Evolutionary conservation across 2,797 vertebrate species (phyloP), one percentile per base, ranked within the genome.

Genomic region (Astyanax mexicanus): DNA sequence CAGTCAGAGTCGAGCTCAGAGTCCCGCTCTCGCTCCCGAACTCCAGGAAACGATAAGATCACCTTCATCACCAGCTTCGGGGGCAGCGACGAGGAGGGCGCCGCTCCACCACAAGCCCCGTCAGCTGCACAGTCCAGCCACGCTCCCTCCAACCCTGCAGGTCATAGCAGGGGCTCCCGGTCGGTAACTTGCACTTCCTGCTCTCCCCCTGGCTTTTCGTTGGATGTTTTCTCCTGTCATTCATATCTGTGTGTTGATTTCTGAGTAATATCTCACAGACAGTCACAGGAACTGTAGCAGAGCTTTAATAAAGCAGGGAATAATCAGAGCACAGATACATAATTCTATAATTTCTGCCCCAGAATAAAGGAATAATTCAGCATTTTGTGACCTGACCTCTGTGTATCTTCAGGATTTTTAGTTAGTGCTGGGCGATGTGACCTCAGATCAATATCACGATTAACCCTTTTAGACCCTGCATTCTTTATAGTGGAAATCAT

Each of bases 21-120:
- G 29, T 98, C 97, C 0, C 92, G 93, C 0, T 98, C 97, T 0
- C 95, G 92, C 6, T 95, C 96, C 0, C 94, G 95, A 0, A 92
- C 94, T 4, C 95, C 93, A 0, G 95, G 95, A 35, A 94, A 93
- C 0, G 96, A 98, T 86, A 97, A 97, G 88, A 98, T 98, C 90
- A 98, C 96, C 2, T 98, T 98, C 90, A 98, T 98, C 90, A 98
- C 97, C 80, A 98, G 97, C 81, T 98, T 96, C 0, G 97, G 97
- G 8, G 97, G 97, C 89, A 98, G 97, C 4, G 97, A 98, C 0
- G 97, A 98, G 0, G 97, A 98, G 85, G 93, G 93, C 0, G 89
- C 92, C 0, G 51, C 87, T 27, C 72, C 93, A 2, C 71, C 91
- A 23, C 93, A 88, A 77, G 73, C 91, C 0, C 38, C 82, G 2